Percentiles rank a stretch among this genome's conserved stretches.
phyloP scores from a whole-genome alignment of 2,888 invertebrate genomes.

The Drosophila flavopinicola region DNA sequence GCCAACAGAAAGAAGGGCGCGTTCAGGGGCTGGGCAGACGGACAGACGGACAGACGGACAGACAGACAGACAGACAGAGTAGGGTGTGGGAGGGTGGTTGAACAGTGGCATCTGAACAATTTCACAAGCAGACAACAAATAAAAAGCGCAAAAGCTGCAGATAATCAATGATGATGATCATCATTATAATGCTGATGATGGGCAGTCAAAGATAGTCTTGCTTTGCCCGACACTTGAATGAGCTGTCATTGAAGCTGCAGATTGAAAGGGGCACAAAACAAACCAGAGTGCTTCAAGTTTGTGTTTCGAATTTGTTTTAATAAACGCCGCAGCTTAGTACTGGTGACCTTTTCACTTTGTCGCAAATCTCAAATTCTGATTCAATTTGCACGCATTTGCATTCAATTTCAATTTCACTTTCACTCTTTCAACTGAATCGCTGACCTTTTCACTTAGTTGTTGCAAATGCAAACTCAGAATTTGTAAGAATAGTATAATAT shows the following conservation, averaged over 20 bases:
- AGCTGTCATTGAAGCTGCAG: conserved; percentile 54
- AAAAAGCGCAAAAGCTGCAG: conserved; percentile 54
- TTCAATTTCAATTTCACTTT: neutral
- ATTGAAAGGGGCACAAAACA: too few relatives aligned
- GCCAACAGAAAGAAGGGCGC: conserved; percentile 50
- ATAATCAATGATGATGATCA: conserved; percentile 26
- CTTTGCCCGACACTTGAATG: conserved; percentile 61
- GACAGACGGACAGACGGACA: too few relatives aligned
- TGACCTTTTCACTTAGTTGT: conserved; percentile 2
- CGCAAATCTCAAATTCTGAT: too few relatives aligned
- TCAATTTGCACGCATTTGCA: neutral
- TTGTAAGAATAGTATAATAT: too few relatives aligned
- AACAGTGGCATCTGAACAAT: conserved; percentile 71
- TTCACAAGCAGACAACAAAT: conserved; percentile 72
- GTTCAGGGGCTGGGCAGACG: conserved; percentile 51
- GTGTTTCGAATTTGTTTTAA: conserved; percentile 4
- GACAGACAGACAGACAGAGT: neutral
- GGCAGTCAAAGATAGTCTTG: conserved; percentile 33
- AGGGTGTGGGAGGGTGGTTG: conserved; percentile 11
- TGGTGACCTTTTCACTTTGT: neutral
- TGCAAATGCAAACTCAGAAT: neutral
- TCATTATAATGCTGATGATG: conserved; percentile 23
- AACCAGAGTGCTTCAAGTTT: conserved; percentile 10
- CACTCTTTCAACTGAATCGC: neutral
- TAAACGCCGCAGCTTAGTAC: neutral